Evolutionary conservation across 2,888 invertebrate genomes (phyloP).

Genomic region (Cryptocephalus primarius): DNA sequence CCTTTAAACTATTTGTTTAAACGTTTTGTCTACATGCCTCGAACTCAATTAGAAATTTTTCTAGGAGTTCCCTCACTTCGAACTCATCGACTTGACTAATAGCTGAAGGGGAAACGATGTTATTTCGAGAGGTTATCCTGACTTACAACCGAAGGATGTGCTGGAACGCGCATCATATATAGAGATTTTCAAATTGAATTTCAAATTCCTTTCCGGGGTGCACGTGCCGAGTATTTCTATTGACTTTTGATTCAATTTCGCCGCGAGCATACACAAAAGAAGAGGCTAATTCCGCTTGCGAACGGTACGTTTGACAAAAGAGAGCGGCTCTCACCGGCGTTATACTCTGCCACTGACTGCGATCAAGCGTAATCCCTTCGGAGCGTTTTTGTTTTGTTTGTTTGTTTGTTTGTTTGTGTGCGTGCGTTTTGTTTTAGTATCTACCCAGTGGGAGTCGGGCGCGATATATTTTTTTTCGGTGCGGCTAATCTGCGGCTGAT

Average conservation of each 20-base stretch:
- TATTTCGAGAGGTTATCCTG: too few species aligned
- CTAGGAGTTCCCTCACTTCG: too few species aligned
- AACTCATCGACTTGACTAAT: too few species aligned
- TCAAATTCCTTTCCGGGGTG: constrained; percentile 10
- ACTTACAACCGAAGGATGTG: too few species aligned
- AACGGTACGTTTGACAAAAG: constrained; percentile 17
- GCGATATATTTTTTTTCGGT: neutral
- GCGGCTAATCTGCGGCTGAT: constrained; percentile 21
- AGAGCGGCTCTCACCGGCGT: constrained; percentile 12
- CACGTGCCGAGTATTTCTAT: constrained; percentile 23
- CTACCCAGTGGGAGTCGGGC: constrained; percentile 14
- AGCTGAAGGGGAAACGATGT: too few species aligned
- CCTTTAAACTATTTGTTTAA: too few species aligned
- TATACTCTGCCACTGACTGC: constrained; percentile 2
- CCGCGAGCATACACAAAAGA: constrained; percentile 20
- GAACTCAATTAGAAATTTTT: too few species aligned
- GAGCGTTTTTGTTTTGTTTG: constrained; percentile 18
- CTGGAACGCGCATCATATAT: neutral
- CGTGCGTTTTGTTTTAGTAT: constrained; percentile 10
- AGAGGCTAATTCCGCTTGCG: constrained; percentile 23
- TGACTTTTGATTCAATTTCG: constrained; percentile 27
- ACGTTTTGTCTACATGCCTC: too few species aligned
- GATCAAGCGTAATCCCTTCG: constrained; percentile 21
- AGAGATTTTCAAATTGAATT: constrained; percentile 17
- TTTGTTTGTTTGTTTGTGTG: constrained; percentile 13